Base-by-base conservation (phyloP, 35 echinoderm and acorn worm species). In the Patiria miniata region DNA sequence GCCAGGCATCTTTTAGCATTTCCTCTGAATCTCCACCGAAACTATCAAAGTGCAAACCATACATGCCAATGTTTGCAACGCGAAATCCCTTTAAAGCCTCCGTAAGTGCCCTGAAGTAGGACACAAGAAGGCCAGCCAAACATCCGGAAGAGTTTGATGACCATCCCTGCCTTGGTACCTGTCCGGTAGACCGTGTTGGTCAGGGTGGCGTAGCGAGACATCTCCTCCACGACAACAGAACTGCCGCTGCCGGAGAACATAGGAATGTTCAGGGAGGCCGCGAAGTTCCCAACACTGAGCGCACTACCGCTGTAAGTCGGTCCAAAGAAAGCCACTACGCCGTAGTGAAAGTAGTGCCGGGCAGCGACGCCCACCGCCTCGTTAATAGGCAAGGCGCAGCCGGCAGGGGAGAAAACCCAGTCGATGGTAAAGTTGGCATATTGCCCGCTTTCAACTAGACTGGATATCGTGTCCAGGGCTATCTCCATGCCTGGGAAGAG, bases 281-380 rank as follows among this genome's bases (percentile, higher is more conserved):
- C 78, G n/a, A 89, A 54, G 37, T 81, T 51, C 22, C 51, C 78
- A 7, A 81, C 58, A 18, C 52, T 52, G 10, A 54, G 33, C 2
- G 44, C 40, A 15, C 57, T 61, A 22, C 47, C 30, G 79, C 87
- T 89, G 39, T 78, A 89, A 39, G 28, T 51, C 37, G 87, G 87
- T 29, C 87, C 87, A 57, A 89, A 81, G 28, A 89, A 82, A 28
- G 79, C 87, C n/a, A 32, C 28, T 2, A 40, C 52, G 51, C 82
- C 36, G 29, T 89, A 12, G 78, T 16, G 23, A 51, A 40, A 83
- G 38, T 82, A 81, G 2, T 56, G 39, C 4, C 36, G 0, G 19
- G 87, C 40, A 17, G 79, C 87, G 21, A 33, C 15, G n/a, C 56
- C 87, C 16, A 61, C 22, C 0, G 78, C 53, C 54, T 8, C n/a